Conservation (phyloP, 1,140 invertebrate species). For the Drosophila subobscura region DNA sequence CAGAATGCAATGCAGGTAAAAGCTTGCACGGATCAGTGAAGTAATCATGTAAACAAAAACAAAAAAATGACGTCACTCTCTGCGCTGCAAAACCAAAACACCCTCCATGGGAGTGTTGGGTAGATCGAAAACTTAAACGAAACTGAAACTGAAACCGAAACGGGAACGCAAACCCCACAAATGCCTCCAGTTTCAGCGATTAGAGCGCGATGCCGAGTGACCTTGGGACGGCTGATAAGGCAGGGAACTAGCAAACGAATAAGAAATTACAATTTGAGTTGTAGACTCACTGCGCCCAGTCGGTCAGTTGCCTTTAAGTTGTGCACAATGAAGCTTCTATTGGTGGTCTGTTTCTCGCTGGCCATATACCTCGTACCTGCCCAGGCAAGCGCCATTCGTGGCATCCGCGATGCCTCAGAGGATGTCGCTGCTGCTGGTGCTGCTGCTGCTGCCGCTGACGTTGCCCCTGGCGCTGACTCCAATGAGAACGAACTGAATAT, state of each 20-base stretch:
- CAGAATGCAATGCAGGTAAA: background rate
- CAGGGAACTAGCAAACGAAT: background rate
- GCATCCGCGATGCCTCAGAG: background rate
- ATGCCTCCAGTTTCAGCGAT: too few species aligned
- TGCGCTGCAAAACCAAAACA: background rate
- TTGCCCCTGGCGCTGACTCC: background rate
- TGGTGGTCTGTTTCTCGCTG: background rate
- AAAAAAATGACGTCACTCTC: background rate
- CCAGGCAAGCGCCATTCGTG: background rate
- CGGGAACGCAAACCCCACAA: background rate
- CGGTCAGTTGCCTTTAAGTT: conserved; percentile 6
- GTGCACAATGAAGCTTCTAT: conserved; percentile 5
- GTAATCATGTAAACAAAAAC: too few species aligned
- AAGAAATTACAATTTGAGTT: background rate
- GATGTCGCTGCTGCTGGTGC: background rate
- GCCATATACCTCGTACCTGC: background rate
- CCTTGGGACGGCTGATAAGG: conserved; percentile 4
- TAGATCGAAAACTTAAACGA: background rate
- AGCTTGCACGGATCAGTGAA: too few species aligned
- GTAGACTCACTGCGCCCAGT: background rate
- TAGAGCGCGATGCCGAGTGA: background rate
- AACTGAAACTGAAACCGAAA: conserved; percentile 1
- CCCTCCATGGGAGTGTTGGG: background rate
- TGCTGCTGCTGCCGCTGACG: background rate
- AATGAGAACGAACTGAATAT: conserved; percentile 9